Evolutionary conservation across 2,888 invertebrate genomes (phyloP).

Genomic region (Nomada goodeniana): DNA sequence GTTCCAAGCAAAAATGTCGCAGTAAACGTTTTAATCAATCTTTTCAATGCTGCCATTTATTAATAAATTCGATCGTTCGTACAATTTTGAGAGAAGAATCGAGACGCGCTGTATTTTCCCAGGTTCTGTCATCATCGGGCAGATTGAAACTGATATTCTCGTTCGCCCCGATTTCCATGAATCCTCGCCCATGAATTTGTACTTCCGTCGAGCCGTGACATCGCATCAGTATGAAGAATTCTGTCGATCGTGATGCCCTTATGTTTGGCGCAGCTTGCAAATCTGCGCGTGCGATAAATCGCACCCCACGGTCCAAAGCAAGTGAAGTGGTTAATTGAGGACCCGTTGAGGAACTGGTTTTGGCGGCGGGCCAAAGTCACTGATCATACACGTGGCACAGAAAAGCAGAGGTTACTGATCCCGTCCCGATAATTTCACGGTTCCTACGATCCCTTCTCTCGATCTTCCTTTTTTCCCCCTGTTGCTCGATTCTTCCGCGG

Average conservation of each 20-base stretch:
- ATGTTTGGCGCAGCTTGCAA: conserved; percentile 50
- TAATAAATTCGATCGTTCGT: no score
- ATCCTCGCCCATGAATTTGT: neutral
- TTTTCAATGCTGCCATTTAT: no score
- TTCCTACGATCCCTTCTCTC: neutral
- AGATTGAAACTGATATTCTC: neutral
- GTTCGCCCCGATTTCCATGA: neutral
- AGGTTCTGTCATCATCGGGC: no score
- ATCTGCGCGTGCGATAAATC: conserved; percentile 53
- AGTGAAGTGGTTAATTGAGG: conserved; percentile 56
- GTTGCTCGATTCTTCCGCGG: neutral
- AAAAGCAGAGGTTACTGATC: conserved; percentile 32
- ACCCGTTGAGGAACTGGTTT: conserved; percentile 44
- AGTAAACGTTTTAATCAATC: no score
- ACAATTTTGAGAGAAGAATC: no score
- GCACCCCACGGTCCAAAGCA: conserved; percentile 20
- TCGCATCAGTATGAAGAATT: neutral
- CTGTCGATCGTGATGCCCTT: conserved; percentile 36
- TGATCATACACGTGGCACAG: conserved; percentile 45
- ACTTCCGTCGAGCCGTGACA: conserved; percentile 15
- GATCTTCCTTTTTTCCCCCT: neutral
- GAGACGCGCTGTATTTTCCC: no score
- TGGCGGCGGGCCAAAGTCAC: conserved; percentile 53
- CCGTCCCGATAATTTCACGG: conserved; percentile 19
- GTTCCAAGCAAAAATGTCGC: no score